Percentiles rank a stretch among this genome's conserved stretches.
phyloP scores from a whole-genome alignment of 1,140 invertebrate genomes.

The Cyclargus thomasi region DNA sequence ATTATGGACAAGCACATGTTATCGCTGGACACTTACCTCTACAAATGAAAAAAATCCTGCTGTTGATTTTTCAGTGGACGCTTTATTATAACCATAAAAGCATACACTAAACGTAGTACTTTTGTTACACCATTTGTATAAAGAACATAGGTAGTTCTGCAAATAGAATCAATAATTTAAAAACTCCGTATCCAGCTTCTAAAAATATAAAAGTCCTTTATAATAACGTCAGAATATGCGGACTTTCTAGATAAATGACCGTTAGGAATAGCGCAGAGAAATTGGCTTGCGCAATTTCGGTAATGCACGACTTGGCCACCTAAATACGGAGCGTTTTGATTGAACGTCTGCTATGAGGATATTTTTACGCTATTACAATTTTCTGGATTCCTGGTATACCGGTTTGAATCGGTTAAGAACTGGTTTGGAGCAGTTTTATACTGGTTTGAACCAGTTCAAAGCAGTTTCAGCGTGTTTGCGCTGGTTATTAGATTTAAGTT shows the following conservation, averaged over 20 bases:
- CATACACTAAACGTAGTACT: no score
- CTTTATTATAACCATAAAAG: no score
- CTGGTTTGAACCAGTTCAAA: neutral
- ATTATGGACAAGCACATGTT: no score
- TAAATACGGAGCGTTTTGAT: conserved; percentile 41
- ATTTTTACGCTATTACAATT: conserved; percentile 12
- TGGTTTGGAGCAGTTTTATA: neutral
- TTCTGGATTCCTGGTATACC: neutral
- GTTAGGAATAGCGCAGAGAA: conserved; percentile 51
- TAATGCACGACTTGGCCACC: conserved; percentile 57
- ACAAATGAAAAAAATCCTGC: no score
- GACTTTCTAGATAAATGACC: conserved; percentile 40
- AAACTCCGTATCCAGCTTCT: neutral
- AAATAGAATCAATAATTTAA: no score
- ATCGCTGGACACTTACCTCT: no score
- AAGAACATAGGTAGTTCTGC: no score
- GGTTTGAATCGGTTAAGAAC: neutral
- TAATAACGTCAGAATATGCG: conserved; percentile 3
- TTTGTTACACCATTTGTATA: no score
- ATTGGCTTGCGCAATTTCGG: conserved; percentile 59
- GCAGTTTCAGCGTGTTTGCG: neutral
- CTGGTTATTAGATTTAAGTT: neutral
- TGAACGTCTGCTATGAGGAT: conserved; percentile 29
- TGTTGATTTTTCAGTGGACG: no score
- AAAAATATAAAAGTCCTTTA: conserved; percentile 1